Evolutionary conservation across 2,888 invertebrate genomes (phyloP).

Genomic region (Altica lythri): DNA sequence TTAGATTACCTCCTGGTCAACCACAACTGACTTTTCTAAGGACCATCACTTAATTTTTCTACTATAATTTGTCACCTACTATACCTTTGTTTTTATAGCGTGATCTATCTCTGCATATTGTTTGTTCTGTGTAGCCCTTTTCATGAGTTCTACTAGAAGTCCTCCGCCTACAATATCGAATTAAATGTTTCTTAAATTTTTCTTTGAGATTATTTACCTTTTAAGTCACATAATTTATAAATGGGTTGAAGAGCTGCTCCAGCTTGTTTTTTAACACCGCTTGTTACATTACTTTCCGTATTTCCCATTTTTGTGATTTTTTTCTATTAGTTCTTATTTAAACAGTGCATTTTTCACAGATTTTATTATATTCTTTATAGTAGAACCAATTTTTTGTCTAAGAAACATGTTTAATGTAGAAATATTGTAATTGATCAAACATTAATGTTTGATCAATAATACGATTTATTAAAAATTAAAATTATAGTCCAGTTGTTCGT

Average conservation of each 20-base stretch:
- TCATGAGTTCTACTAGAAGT: constrained; percentile 91
- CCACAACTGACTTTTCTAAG: too few relatives aligned
- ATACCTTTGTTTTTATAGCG: constrained; percentile 81
- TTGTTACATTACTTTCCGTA: constrained; percentile 87
- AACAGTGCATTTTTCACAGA: constrained; percentile 12
- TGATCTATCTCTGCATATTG: constrained; percentile 92
- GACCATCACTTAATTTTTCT: too few relatives aligned
- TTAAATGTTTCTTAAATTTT: too few relatives aligned
- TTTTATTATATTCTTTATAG: constrained; percentile 29
- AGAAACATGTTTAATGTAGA: too few relatives aligned
- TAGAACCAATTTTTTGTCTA: constrained; percentile 29
- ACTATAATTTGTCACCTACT: too few relatives aligned
- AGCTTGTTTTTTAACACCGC: constrained; percentile 95
- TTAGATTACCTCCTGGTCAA: too few relatives aligned
- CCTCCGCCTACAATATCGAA: constrained; percentile 82
- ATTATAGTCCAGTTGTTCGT: too few relatives aligned
- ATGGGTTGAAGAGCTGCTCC: constrained; percentile 81
- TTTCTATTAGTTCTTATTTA: not conserved
- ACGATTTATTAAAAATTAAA: too few relatives aligned
- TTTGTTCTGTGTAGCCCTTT: constrained; percentile 85
- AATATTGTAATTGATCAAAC: too few relatives aligned
- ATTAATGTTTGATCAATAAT: too few relatives aligned
- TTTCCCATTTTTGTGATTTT: constrained; percentile 67
- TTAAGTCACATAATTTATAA: constrained; percentile 88
- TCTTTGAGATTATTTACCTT: constrained; percentile 73